These are phyloP conservation scores for Hyalella azteca DNA, from an alignment of 2,888 invertebrate genomes.

Conservation along the genomic window DNA sequence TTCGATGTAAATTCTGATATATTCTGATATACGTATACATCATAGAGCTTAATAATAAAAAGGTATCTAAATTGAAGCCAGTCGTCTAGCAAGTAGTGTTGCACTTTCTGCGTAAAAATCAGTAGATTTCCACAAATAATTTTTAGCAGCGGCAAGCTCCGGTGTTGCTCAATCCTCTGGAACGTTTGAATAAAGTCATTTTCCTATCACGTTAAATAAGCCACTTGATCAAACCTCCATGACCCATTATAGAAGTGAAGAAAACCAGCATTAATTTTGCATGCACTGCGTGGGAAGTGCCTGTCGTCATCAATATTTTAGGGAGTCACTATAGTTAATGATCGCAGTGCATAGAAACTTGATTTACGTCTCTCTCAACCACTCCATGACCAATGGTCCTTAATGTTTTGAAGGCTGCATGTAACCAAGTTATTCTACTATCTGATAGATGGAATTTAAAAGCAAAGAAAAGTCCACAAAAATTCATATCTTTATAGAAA, in stretches of 20 bases:
- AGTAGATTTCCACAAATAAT: not conserved
- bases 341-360: not conserved
- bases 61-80: too few species aligned
- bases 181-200: not conserved
- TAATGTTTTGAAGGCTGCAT: not conserved
- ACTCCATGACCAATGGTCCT: not conserved
- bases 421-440: too few species aligned
- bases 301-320: constrained; percentile 7
- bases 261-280: not conserved
- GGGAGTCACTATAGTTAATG: not conserved
- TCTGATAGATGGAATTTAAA: not conserved
- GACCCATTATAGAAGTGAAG: not conserved
- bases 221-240: too few species aligned
- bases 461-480: too few species aligned
- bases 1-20: too few species aligned
- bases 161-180: not conserved
- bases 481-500: too few species aligned
- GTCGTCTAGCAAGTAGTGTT: too few species aligned
- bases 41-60: too few species aligned
- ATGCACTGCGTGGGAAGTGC: not conserved
- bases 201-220: too few species aligned
- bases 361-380: not conserved
- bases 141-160: not conserved
- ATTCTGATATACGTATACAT: too few species aligned
- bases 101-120: too few species aligned